A percentile compares a stretch with the other conserved stretches of the same genome.
phyloP scores from a whole-genome alignment of 1,140 invertebrate genomes.

The Tribolium madens region DNA sequence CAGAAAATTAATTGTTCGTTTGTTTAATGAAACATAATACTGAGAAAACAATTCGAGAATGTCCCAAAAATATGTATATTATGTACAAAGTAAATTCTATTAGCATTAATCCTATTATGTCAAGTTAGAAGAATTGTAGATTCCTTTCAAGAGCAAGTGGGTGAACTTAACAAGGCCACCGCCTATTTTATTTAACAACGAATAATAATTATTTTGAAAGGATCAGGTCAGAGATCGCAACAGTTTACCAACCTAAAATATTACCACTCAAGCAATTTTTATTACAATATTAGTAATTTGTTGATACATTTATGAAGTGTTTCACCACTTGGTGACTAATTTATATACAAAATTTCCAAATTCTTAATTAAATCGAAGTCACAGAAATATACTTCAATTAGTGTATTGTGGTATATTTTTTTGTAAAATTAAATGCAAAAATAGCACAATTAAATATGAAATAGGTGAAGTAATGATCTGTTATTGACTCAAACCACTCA shows the following conservation, averaged over 20 bases:
- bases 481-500: too few relatives aligned
- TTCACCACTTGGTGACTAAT: too few relatives aligned
- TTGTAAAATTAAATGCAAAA: too few relatives aligned
- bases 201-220: neutral
- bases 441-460: too few relatives aligned
- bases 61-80: neutral
- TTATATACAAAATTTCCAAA: too few relatives aligned
- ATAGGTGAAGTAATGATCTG: too few relatives aligned
- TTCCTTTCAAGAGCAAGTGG: conserved; percentile 29
- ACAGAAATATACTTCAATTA: too few relatives aligned
- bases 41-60: conserved; percentile 6
- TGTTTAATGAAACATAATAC: conserved; percentile 11
- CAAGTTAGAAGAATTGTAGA: conserved; percentile 1
- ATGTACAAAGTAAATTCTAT: neutral
- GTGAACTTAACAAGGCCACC: conserved; percentile 22
- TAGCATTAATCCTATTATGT: conserved; percentile 23
- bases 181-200: neutral
- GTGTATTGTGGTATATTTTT: too few relatives aligned
- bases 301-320: too few relatives aligned
- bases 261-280: too few relatives aligned
- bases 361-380: too few relatives aligned
- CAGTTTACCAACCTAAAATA: neutral
- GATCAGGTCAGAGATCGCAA: neutral
- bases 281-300: too few relatives aligned
- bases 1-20: neutral